Conservation (phyloP, 2,797 vertebrate species). For the Peromyscus melanophrys region DNA sequence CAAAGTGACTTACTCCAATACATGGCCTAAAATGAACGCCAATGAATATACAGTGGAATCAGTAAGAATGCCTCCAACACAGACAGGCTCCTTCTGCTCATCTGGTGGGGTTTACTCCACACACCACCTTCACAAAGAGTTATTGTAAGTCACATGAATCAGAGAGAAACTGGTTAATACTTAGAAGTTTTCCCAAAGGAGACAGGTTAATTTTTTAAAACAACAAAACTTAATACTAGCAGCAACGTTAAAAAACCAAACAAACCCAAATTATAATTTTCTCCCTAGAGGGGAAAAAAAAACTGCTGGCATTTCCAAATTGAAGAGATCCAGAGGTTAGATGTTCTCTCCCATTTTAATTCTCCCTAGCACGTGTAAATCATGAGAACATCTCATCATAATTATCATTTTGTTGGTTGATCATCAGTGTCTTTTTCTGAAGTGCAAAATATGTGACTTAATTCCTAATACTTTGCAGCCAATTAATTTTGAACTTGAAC, state of each 20-base stretch:
- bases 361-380: constrained; percentile 24
- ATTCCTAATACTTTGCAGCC: constrained; percentile 62
- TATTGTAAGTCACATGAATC: constrained; percentile 27
- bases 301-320: neutral
- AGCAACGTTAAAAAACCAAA: constrained; percentile 44
- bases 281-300: neutral
- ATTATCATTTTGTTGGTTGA: neutral
- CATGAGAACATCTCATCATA: neutral
- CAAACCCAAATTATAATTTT: constrained; percentile 71
- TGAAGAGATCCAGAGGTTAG: constrained; percentile 40
- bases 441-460: constrained; percentile 48
- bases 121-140: neutral
- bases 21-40: constrained; percentile 45
- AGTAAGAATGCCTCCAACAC: neutral
- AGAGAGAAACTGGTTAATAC: constrained; percentile 72
- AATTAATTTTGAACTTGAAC: constrained; percentile 50
- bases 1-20: constrained; percentile 50
- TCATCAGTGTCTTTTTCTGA: constrained; percentile 50
- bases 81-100: neutral
- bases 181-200: constrained; percentile 65
- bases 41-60: constrained; percentile 31
- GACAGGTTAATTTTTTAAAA: constrained; percentile 68
- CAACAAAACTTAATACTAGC: constrained; percentile 59
- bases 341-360: constrained; percentile 52
- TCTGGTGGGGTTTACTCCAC: constrained; percentile 40